A percentile compares a stretch with the other conserved stretches of the same genome.
Evolutionary conservation across 2,888 invertebrate genomes (phyloP).

Genomic region (Hirudinaria manillensis): DNA sequence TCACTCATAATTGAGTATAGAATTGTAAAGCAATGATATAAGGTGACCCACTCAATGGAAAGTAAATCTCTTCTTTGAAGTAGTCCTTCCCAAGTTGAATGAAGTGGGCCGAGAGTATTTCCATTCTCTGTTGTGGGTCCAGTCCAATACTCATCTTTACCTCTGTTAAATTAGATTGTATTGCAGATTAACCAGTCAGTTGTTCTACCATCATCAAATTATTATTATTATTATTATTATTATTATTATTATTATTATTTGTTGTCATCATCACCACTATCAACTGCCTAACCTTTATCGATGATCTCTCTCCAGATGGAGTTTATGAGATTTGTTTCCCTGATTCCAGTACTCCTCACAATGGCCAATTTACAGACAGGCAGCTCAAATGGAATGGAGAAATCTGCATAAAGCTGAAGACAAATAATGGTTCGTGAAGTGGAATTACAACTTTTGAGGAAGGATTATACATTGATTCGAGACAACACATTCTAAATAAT

Average conservation of each 20-base stretch:
- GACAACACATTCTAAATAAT: too few relatives aligned
- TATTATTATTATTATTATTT: neutral
- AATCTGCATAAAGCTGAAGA: neutral
- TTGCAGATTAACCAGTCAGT: neutral
- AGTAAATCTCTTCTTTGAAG: conserved; percentile 31
- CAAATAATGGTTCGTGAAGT: neutral
- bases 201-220: neutral
- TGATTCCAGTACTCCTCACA: conserved; percentile 79
- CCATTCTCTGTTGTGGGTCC: conserved; percentile 8
- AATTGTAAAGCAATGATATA: neutral
- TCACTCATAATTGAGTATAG: neutral
- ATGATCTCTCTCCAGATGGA: conserved; percentile 82
- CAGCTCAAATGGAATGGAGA: conserved; percentile 73
- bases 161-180: conserved; percentile 39
- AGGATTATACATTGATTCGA: neutral
- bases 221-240: neutral
- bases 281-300: conserved; percentile 52
- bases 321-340: conserved; percentile 78
- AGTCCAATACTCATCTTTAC: conserved; percentile 41
- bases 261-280: neutral
- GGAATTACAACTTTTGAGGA: neutral
- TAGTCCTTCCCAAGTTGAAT: conserved; percentile 23
- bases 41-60: conserved; percentile 27
- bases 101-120: conserved; percentile 9
- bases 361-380: conserved; percentile 92